Evolutionary conservation across 2,797 vertebrate genomes (phyloP), one percentile per base, ranked within the genome.

Genomic region (Acanthurus lineatus): DNA sequence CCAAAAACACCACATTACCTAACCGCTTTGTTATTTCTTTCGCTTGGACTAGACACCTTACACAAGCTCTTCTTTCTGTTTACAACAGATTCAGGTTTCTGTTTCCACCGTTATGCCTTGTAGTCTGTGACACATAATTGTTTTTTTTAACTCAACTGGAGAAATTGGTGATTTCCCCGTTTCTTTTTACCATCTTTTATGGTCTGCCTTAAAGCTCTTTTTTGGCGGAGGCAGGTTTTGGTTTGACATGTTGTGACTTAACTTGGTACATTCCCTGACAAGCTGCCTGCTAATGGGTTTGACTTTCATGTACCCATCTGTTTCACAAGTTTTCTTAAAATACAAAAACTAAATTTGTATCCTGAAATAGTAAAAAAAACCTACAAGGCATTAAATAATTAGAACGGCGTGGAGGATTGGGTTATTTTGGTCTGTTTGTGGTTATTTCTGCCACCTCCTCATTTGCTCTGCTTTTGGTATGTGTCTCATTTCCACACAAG

Each of bases 371-470:
- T 87, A 32, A 32, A 82, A 32, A 82, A 89, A 76, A 86, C 51
- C 73, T 73, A 73, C 68, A 81, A 60, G 58, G 17, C 83, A 85
- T 89, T 54, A 77, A 81, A 77, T 83, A 71, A 81, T 86, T 86
- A 87, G 77, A 62, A 70, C 65, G 49, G 15, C 47, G n/a, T 77
- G 61, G 74, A 62, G 14, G 56, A 76, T 81, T 63, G 65, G 53
- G 76, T 84, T 93, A 91, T 94, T 94, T 90, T 88, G 75, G 81
- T 85, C 56, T 47, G 16, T 53, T 54, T 44, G 76, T 79, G 84
- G 86, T 83, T 88, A 89, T 92, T 93, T 91, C 69, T 73, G 67
- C 81, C 77, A 45, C 91, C 91, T 87, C 86, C 80, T 86, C 88
- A 58, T 80, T 79, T 49, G 75, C 74, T 74, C 54, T 52, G 54